Evolutionary conservation across 2,797 vertebrate genomes (phyloP), one percentile per base, ranked within the genome.

Genomic region (Hydrolagus colliei): DNA sequence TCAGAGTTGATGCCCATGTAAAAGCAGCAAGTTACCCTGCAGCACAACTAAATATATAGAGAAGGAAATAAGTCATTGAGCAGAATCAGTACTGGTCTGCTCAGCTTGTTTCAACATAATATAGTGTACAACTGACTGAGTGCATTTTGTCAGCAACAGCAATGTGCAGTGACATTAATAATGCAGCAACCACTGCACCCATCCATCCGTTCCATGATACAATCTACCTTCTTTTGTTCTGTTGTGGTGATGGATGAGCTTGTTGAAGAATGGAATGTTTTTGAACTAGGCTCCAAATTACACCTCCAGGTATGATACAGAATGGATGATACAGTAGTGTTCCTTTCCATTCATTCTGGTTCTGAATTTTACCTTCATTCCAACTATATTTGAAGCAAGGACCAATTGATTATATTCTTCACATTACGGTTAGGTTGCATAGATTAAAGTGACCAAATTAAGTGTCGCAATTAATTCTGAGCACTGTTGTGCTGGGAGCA

Each of bases 401-500:
- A 71, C 65, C 32, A 84, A 71, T 71, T 84, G 71, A 9, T 41
- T 84, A 71, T 67, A 84, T 84, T 41, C 79, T 84, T 84, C 27
- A 71, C 65, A 52, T 52, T n/a, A 10, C 35, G 12, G 35, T n/a
- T 10, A 67, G 20, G 65, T 84, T 68, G 16, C 67, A 18, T 35
- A 41, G 79, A 68, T 62, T 82, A 84, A 84, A 84, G 79, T 71
- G 79, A 20, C 65, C 79, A 84, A 84, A 84, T 84, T 41, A 84
- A 71, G 65, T 84, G 79, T 71, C 79, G 41, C 32, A n/a, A 68
- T 84, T 84, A 84, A 84, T 84, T 84, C 79, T 35, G 79, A 9
- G 41, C 71, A 84, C 27, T 9, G 18, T 71, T 71, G 14, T 52
- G 32, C 27, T 52, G 10, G 22, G 71, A 71, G 41, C 41, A 18